Evolutionary conservation across 2,113 vertebrate species (phyloP), one percentile per base, ranked within the genome.

Genomic region (Pardalotus punctatus): DNA sequence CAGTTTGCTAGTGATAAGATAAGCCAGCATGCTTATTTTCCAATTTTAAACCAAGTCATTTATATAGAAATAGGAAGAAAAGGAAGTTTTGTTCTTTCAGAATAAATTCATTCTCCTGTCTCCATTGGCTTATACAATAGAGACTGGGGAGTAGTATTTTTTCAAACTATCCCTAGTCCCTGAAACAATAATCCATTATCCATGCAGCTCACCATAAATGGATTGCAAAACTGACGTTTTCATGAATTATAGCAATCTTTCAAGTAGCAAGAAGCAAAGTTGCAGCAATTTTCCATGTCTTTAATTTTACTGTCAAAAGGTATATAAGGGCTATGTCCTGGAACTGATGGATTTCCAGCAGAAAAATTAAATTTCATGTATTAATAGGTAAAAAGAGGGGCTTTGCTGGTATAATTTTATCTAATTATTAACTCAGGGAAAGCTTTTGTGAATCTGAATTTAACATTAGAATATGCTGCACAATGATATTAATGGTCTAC

Each of bases 231-330:
- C 81, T 92, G 92, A 66, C 23, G 3, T 42, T 61, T 96, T 97
- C 90, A 84, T 96, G 91, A 97, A 92, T 97, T 97, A 96, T 38
- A 94, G 47, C 36, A 57, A 56, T 91, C 84, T 98, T 98, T 96
- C 94, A 97, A 97, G 86, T 86, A 95, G 24, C 36, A 93, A 94
- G 84, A 96, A 93, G 65, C 71, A 94, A 96, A 97, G 96, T 81
- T 93, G 90, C 93, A 83, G 81, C 84, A 96, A 83, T 94, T 96
- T 97, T 97, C 97, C 73, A 93, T 73, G 70, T 96, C 86, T 97
- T 97, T 97, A 97, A 97, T 97, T 98, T 98, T 97, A 96, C 94
- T 97, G 94, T 97, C 97, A 96, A 94, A 94, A 98, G 51, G 73
- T 96, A 92, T 95, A 60, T 90, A 94, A 94, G 91, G 86, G n/a